Conservation (phyloP, 2,797 vertebrate species). For the Rhadinocentrus ornatus region DNA sequence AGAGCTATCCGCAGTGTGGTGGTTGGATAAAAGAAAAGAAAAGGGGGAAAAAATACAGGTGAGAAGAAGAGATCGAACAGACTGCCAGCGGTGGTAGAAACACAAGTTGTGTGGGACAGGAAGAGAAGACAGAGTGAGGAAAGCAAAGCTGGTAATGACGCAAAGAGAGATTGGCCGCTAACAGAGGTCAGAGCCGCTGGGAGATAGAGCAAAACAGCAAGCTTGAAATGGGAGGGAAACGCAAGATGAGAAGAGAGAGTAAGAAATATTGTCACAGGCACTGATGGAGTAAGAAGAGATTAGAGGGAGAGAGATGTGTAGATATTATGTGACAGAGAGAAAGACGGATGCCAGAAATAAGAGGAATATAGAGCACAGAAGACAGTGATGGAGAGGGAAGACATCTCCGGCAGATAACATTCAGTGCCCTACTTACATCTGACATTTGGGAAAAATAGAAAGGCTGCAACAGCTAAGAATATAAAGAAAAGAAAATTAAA, state of each 20-base stretch:
- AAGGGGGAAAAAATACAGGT: slow-evolving; percentile 30
- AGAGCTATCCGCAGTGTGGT: slow-evolving; percentile 31
- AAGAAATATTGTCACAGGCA: slow-evolving; percentile 54
- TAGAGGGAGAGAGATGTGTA: slow-evolving; percentile 52
- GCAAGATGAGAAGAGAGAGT: slow-evolving; percentile 45
- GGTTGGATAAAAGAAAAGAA: slow-evolving; percentile 39
- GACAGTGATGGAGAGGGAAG: slow-evolving; percentile 55
- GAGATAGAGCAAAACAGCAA: slow-evolving; percentile 39
- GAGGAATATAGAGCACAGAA: slow-evolving; percentile 37
- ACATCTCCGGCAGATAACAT: slow-evolving; percentile 47
- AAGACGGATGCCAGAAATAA: slow-evolving; percentile 64
- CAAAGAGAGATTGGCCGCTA: slow-evolving; percentile 57
- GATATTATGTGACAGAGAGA: slow-evolving; percentile 53
- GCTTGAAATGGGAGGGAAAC: slow-evolving; percentile 42
- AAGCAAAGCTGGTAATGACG: slow-evolving; percentile 43
- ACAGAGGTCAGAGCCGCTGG: slow-evolving; percentile 48
- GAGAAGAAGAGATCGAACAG: slow-evolving; percentile 41
- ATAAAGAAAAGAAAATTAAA: background rate
- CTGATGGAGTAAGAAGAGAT: slow-evolving; percentile 70
- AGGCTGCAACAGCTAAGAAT: slow-evolving; percentile 13
- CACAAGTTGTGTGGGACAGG: slow-evolving; percentile 41
- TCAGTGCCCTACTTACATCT: slow-evolving; percentile 55
- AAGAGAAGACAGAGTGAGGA: slow-evolving; percentile 13
- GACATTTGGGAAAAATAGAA: slow-evolving; percentile 42
- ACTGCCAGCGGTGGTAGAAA: slow-evolving; percentile 36